Base-by-base conservation (phyloP, 2,113 vertebrate species). In the Urocynchramus pylzowi region DNA sequence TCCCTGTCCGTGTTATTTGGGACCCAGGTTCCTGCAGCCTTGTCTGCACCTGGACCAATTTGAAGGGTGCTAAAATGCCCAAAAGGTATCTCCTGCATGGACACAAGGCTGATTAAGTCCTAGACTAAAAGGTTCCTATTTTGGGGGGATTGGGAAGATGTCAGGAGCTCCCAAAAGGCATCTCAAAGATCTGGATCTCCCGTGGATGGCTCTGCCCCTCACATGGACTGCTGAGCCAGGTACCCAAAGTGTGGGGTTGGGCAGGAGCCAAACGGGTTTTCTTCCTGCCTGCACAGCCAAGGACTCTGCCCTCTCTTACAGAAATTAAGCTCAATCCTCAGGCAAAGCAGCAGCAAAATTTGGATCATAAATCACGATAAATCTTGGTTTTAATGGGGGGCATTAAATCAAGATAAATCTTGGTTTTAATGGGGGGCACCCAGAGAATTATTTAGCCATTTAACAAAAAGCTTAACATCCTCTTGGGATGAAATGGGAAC, bases 181-280 rank as follows among this genome's bases (percentile, higher is more conserved):
- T 30, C 42, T 52, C 41, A 39, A 35, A 39, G 65, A 37, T 24
- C 19, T 35, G 71, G 24, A 22, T 69, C 13, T 54, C 45, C 33
- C 1, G 1, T 9, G 41, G 50, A 11, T 42, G 50, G 73, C 57
- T 26, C 28, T 30, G 53, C 18, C 53, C 44, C 41, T 33, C 0
- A 0, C 13, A 0, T 1, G 21, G 45, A 61, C 20, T 0, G 0
- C 77, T 9, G 39, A 54, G 82, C 57, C 33, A 54, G 33, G 77
- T 30, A 47, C 59, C 60, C 75, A 18, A 74, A 70, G 7, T 10
- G 65, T 54, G 42, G 2, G 50, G 61, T 9, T 9, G 59, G 77
- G 73, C 45, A 65, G 59, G 16, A 80, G 45, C 15, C 59, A 64
- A n/a, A 20, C 2, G 44, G 24, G 15, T 63, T 88, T 85, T 80